These are phyloP conservation scores for Ondatra zibethicus DNA, from an alignment of 2,113 vertebrate genomes.

Conservation along the genomic window DNA sequence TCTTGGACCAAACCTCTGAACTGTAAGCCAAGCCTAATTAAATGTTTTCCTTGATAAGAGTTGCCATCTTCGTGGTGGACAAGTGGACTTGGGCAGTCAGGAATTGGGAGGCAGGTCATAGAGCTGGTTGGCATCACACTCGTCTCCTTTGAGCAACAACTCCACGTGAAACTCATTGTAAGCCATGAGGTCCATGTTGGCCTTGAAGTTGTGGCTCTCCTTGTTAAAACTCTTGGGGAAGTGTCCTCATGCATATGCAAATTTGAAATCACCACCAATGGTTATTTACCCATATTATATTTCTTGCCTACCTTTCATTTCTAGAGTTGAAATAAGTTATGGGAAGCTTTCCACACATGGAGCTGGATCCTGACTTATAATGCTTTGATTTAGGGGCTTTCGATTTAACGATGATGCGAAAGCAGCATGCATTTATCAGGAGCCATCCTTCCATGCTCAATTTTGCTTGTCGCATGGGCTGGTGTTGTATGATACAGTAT, in stretches of 20 bases:
- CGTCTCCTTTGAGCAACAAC: not conserved
- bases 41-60: not conserved
- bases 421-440: not conserved
- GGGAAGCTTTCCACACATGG: not conserved
- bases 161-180: not conserved
- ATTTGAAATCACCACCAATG: not conserved
- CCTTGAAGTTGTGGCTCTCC: not conserved
- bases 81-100: not conserved
- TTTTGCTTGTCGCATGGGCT: not conserved
- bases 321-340: not conserved
- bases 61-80: not conserved
- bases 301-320: not conserved
- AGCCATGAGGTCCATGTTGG: not conserved
- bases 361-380: not conserved
- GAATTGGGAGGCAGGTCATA: not conserved
- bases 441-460: not conserved
- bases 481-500: not conserved
- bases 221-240: not conserved
- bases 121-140: fast-evolving
- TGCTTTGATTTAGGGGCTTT: not conserved
- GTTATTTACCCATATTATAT: not conserved
- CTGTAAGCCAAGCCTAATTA: not conserved
- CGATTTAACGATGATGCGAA: not conserved
- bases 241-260: not conserved
- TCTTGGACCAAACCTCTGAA: not conserved